phyloP scores from a whole-genome alignment of 2,888 invertebrate genomes.

The Petrophora chlorosata region DNA sequence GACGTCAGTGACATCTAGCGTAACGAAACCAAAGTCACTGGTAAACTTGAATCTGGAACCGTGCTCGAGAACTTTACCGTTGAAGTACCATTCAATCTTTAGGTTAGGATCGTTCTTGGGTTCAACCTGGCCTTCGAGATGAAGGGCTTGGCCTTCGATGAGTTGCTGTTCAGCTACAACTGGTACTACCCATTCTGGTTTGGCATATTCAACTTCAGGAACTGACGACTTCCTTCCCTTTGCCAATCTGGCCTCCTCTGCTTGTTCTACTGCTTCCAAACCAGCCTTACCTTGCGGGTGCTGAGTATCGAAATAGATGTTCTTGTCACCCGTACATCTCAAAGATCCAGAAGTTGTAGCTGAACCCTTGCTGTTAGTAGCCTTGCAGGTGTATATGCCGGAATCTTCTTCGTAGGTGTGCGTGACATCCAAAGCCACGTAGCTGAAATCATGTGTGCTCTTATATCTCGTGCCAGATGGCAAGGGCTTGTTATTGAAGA shows the following conservation, averaged over 20 bases:
- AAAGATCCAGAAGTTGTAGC: constrained; percentile 96
- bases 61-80: constrained; percentile 93
- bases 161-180: constrained; percentile 91
- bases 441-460: constrained; percentile 97
- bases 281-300: constrained; percentile 97
- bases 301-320: constrained; percentile 94
- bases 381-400: constrained; percentile 95
- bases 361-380: constrained; percentile 93
- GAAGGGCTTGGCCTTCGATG: constrained; percentile 92
- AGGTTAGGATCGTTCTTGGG: constrained; percentile 96
- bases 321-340: constrained; percentile 91
- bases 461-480: constrained; percentile 95
- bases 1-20: constrained; percentile 95
- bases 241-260: constrained; percentile 92
- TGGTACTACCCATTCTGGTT: constrained; percentile 94
- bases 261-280: constrained; percentile 93
- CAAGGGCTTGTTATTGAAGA: constrained; percentile 95
- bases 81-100: constrained; percentile 97
- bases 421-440: constrained; percentile 94
- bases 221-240: constrained; percentile 87
- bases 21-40: constrained; percentile 98
- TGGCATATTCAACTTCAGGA: constrained; percentile 91
- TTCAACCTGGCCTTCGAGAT: constrained; percentile 97
- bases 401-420: constrained; percentile 96
- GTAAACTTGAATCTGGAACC: constrained; percentile 96